Evolutionary conservation across 2,113 vertebrate genomes (phyloP), one percentile per base, ranked within the genome.

Genomic region (Xiphophorus maculatus): DNA sequence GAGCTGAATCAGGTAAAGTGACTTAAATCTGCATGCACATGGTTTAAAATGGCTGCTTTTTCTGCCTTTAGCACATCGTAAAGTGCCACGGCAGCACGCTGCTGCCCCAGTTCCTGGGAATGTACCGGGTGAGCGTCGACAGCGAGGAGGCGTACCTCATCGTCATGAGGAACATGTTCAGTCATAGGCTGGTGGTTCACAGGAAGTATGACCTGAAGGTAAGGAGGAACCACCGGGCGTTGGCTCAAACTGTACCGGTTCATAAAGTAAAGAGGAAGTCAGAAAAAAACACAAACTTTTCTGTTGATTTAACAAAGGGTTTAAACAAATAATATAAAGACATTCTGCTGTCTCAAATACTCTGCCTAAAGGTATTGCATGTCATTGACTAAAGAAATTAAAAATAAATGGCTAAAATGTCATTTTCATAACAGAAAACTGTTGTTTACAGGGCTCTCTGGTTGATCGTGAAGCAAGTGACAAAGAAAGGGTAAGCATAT

Each of bases 141-240:
- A 97, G 90, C 0, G 97, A 98, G 89, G 96, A 98, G 86, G 96
- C 94, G n/a, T 98, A 98, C 89, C 92, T 98, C 91, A 95, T 98
- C 1, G 96, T 97, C 74, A 98, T 98, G 97, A 95, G 97, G 87
- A 98, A 97, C 92, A 96, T 97, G 90, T 98, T 98, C 84, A 98
- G 97, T 91, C 97, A 97, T 91, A 94, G 96, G 48, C 96, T 98
- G 32, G 87, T 96, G 0, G 95, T 98, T 1, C 97, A 98, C 94
- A 93, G 96, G 81, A 98, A 98, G 84, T 98, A 98, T 4, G 97
- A 98, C 92, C 94, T 98, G 27, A 98, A 98, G 96, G 97, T 98
- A 84, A 93, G 58, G 44, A 65, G 28, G 60, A 77, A 84, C 48
- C 42, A 0, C 19, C 17, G 12, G 33, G 4, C 61, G 69, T 30